Percentiles rank a stretch among this genome's conserved stretches.
phyloP scores from a whole-genome alignment of 2,797 vertebrate species.

The Nyctalus aviator region DNA sequence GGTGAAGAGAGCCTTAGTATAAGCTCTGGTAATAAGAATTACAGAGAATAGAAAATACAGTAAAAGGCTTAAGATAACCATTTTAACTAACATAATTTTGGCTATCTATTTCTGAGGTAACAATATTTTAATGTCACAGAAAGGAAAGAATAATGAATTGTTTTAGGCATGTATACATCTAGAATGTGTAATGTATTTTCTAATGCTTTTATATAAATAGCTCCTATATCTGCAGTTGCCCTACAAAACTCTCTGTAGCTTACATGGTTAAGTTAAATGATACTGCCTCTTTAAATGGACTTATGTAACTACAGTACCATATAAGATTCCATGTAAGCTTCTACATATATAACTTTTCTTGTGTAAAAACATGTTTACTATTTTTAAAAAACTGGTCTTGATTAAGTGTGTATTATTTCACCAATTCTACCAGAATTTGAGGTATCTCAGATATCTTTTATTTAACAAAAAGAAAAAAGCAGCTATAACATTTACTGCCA shows the following conservation, averaged over 20 bases:
- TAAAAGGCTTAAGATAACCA: slow-evolving; percentile 49
- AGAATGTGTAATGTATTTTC: slow-evolving; percentile 11
- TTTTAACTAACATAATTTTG: slow-evolving; percentile 1
- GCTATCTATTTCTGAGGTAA: not conserved
- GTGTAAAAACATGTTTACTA: not conserved
- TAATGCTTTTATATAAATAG: not conserved
- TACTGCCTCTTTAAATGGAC: not conserved
- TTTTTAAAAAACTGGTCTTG: not conserved
- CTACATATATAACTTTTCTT: slow-evolving; percentile 5
- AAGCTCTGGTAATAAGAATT: slow-evolving; percentile 56
- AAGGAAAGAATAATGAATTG: slow-evolving; percentile 30
- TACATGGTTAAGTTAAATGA: not conserved
- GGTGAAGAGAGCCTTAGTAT: not conserved
- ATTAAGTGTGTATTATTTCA: not conserved
- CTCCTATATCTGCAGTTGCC: not conserved
- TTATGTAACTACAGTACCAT: not conserved
- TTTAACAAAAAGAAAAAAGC: slow-evolving; percentile 18
- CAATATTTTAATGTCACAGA: slow-evolving; percentile 27
- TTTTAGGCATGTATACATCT: not conserved
- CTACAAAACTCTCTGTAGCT: not conserved
- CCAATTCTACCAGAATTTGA: slow-evolving; percentile 49
- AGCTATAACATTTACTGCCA: not conserved
- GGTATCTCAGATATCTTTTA: not conserved
- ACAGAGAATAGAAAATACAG: slow-evolving; percentile 26
- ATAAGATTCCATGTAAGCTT: not conserved